Evolutionary conservation across 2,888 invertebrate species (phyloP).

Genomic region (Athalia circularis): DNA sequence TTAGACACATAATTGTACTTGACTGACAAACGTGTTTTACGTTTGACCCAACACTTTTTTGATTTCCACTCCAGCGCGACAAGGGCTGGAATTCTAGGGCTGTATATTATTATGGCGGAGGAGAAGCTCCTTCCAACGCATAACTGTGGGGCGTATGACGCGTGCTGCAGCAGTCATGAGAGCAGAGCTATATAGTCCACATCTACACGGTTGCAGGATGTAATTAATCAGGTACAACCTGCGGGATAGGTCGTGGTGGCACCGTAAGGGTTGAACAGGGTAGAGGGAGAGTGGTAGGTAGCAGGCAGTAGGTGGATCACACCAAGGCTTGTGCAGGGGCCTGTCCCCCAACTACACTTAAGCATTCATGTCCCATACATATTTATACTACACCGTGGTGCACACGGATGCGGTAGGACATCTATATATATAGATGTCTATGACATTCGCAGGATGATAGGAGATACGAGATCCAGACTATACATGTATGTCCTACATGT

Average conservation of each 20-base stretch:
- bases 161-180: not conserved
- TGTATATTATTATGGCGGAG: no score
- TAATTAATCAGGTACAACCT: conserved; percentile 42
- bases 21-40: no score
- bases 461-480: no score
- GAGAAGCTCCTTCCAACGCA: not conserved
- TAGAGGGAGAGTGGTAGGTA: conserved; percentile 11
- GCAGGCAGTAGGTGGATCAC: conserved; percentile 22
- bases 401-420: conserved; percentile 41
- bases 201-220: conserved; percentile 25
- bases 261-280: no score
- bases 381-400: conserved; percentile 59
- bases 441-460: no score
- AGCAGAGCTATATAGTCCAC: not conserved
- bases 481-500: conserved; percentile 3
- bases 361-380: conserved; percentile 72
- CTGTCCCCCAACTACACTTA: conserved; percentile 57
- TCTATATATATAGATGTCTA: no score
- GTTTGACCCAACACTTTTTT: no score
- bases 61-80: no score
- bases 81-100: no score
- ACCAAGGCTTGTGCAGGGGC: conserved; percentile 25
- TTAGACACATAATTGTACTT: no score
- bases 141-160: not conserved
- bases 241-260: not conserved